Evolutionary conservation across 2,797 vertebrate genomes (phyloP).

Genomic region (Oryzias dopingdopingensis): DNA sequence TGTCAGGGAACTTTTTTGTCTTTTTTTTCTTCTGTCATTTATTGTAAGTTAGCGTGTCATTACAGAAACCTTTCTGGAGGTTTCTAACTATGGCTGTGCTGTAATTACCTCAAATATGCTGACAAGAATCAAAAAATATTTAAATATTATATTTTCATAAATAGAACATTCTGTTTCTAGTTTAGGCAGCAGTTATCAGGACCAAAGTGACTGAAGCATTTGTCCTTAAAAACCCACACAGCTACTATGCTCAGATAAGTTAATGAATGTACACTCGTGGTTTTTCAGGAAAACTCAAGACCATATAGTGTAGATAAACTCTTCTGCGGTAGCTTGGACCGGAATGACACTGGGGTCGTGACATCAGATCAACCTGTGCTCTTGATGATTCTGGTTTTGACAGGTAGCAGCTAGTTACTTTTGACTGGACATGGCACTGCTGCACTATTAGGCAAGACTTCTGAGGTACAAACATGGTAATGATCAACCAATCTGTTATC

Average conservation of each 20-base stretch:
- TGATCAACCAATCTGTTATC: conserved; percentile 46
- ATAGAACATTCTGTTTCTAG: neutral
- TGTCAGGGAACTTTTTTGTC: conserved; percentile 1
- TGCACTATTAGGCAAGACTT: conserved; percentile 35
- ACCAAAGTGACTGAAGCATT: conserved; percentile 8
- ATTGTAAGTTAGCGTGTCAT: conserved; percentile 5
- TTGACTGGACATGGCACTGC: conserved; percentile 18
- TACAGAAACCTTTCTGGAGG: conserved; percentile 1
- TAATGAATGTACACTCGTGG: too few relatives aligned
- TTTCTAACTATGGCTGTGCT: conserved; percentile 15
- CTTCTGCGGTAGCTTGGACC: too few relatives aligned
- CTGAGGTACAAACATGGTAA: conserved; percentile 31
- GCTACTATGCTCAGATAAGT: too few relatives aligned
- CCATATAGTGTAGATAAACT: too few relatives aligned
- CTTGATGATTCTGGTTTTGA: conserved; percentile 19
- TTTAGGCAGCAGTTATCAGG: neutral
- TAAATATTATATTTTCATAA: conserved; percentile 3
- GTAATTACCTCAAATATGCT: conserved; percentile 14
- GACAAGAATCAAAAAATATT: conserved; percentile 10
- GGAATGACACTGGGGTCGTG: neutral
- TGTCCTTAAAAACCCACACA: too few relatives aligned
- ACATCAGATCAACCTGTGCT: conserved; percentile 11
- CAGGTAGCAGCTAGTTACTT: conserved; percentile 24
- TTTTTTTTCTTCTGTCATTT: neutral
- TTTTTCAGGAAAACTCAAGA: too few relatives aligned